phyloP scores from a whole-genome alignment of 92 coral and sea anemone species.

The Phymanthus crucifer region DNA sequence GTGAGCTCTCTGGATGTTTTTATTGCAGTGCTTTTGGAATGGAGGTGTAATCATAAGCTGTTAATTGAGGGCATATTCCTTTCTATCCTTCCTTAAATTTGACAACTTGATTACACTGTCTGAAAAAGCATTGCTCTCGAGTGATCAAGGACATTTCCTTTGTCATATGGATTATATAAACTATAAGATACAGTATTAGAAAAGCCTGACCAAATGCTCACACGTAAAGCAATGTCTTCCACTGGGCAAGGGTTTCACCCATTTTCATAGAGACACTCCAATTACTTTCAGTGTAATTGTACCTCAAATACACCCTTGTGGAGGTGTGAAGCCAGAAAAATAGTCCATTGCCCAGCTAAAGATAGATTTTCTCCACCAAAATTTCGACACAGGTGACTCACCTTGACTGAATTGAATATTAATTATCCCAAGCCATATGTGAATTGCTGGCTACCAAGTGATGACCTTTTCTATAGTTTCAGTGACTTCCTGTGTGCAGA shows the following conservation, averaged over 20 bases:
- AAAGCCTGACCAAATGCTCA: not conserved
- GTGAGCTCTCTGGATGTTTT: conserved; percentile 52
- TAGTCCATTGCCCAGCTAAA: conserved; percentile 4
- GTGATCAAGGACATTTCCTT: not conserved
- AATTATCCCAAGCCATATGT: conserved; percentile 34
- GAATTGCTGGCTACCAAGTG: conserved; percentile 10
- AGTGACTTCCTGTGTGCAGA: conserved; percentile 21
- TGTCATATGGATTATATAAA: conserved; percentile 6
- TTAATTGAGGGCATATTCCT: conserved; percentile 39
- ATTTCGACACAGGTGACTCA: conserved; percentile 1
- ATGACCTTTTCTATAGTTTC: conserved; percentile 12
- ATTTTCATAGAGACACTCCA: not conserved
- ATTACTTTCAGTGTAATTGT: not conserved
- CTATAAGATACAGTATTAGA: not conserved
- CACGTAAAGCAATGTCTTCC: not conserved
- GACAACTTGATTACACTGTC: conserved; percentile 34
- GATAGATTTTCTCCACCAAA: conserved; percentile 2
- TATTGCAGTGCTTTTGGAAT: conserved; percentile 47
- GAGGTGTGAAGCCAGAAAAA: not conserved
- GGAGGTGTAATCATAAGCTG: conserved; percentile 41
- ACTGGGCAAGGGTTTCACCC: not conserved
- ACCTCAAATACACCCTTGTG: not conserved
- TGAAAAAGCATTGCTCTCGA: conserved; percentile 14
- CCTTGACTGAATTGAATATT: conserved; percentile 24
- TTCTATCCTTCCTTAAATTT: conserved; percentile 16